Evolutionary conservation across 2,797 vertebrate genomes (phyloP).

Genomic region (Acrossocheilus wenchowensis): DNA sequence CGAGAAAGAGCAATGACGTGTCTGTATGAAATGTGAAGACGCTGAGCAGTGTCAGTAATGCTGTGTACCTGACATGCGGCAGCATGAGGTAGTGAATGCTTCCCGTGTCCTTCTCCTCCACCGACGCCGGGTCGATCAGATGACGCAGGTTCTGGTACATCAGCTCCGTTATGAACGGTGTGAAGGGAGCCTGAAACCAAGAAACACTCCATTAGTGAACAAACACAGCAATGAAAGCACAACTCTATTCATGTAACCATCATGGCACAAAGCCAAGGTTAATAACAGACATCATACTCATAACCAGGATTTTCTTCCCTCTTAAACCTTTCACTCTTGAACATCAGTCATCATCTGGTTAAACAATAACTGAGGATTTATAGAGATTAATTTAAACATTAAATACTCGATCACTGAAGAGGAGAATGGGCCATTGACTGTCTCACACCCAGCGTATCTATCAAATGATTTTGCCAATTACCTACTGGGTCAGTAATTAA

Average conservation of each 20-base stretch:
- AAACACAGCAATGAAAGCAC: not conserved
- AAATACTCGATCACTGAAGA: not conserved
- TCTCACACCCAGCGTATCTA: not conserved
- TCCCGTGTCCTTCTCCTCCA: slow-evolving; percentile 88
- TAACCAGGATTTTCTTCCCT: not conserved
- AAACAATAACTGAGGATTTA: not conserved
- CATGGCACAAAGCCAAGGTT: not conserved
- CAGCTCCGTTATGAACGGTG: slow-evolving; percentile 97
- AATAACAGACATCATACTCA: not conserved
- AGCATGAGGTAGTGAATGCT: slow-evolving; percentile 99
- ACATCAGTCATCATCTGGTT: not conserved
- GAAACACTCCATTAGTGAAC: slow-evolving; percentile 37
- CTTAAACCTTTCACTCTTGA: not conserved
- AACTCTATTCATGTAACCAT: not conserved
- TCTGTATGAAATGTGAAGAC: not conserved
- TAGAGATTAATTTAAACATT: not conserved
- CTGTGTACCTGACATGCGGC: slow-evolving; percentile 88
- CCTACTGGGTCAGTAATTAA: not conserved
- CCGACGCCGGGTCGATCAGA: slow-evolving; percentile 85
- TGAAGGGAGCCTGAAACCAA: slow-evolving; percentile 90
- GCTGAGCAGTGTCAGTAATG: too few relatives aligned
- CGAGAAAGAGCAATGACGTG: not conserved
- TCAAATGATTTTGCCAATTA: not conserved
- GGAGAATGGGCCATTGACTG: slow-evolving; percentile 23
- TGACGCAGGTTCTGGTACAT: slow-evolving; percentile 96